Base-by-base conservation (phyloP, 2,113 vertebrate genomes). In the Sinocyclocheilus maitianheensis region DNA sequence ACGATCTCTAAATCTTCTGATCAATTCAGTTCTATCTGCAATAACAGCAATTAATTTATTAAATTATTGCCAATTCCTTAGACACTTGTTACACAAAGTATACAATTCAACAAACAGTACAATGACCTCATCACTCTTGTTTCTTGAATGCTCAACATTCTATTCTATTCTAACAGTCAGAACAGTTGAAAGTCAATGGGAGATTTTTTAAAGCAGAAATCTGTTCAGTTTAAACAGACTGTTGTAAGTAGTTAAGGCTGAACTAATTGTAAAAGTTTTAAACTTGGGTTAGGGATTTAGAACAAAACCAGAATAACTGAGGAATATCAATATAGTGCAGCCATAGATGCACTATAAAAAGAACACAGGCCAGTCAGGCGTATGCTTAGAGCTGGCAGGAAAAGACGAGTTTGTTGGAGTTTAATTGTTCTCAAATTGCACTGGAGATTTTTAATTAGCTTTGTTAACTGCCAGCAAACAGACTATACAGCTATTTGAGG, bases 401-500 rank as follows among this genome's bases (percentile, higher is more conserved):
- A 67, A 65, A 81, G 14, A 22, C 9, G 10, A 30, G 60, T 69
- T 46, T 81, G 62, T 51, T 67, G 24, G 22, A 26, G 26, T 48
- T 48, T 69, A 81, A 81, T 81, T 81, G 62, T 48, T 69, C 62
- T 11, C 16, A 81, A 81, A 69, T 67, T 81, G 62, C 22, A 81
- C 43, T 11, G 18, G 43, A 24, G 62, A 16, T 46, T 69, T 81
- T 67, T 65, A 48, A 81, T 81, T 69, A 69, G 69, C 40, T 30
- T 51, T 12, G 10, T 69, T 51, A 51, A 46, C 80, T 51, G 24
- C 80, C 40, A 69, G 24, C 62, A 69, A 87, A 67, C 40, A 82
- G 34, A 85, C 71, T 37, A 63, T 26, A 22, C 40, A 48, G 58
- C 77, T 84, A 81, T 84, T 89, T 88, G 34, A 63, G 62, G 58